Evolutionary conservation across 2,797 vertebrate genomes (phyloP).

Genomic region (Mallotus villosus): DNA sequence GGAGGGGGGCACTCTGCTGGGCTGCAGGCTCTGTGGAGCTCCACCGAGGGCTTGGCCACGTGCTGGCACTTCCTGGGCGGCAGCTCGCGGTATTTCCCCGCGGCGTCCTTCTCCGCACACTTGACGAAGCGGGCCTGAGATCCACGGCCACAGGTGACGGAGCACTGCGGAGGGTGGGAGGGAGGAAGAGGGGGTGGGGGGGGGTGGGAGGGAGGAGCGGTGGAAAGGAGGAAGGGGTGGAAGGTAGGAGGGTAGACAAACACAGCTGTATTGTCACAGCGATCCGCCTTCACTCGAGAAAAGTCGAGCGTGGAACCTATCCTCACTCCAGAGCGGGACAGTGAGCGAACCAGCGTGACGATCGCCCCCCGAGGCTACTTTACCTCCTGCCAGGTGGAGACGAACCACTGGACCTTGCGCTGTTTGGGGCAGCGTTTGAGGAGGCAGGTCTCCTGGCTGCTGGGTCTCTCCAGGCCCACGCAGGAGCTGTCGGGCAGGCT

Average conservation of each 20-base stretch:
- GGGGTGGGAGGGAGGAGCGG: neutral
- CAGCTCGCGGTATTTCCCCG: slow-evolving; percentile 83
- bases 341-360: neutral
- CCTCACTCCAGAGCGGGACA: neutral
- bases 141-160: slow-evolving; percentile 81
- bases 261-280: neutral
- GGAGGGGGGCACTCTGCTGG: slow-evolving; percentile 67
- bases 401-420: slow-evolving; percentile 84
- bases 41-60: slow-evolving; percentile 73
- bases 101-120: slow-evolving; percentile 82
- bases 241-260: neutral
- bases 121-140: slow-evolving; percentile 79
- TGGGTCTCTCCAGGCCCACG: slow-evolving; percentile 70
- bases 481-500: slow-evolving; percentile 75
- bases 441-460: slow-evolving; percentile 80
- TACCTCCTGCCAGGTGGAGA: slow-evolving; percentile 87
- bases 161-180: slow-evolving; percentile 75
- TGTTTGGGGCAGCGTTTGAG: slow-evolving; percentile 82
- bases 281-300: neutral
- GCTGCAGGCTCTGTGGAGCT: slow-evolving; percentile 76
- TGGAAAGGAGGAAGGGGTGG: slow-evolving; percentile 1
- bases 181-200: neutral
- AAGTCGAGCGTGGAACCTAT: too few relatives aligned
- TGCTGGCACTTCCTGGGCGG: slow-evolving; percentile 80
- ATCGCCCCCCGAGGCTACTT: too few relatives aligned